Conservation (phyloP, 2,888 invertebrate species). For the Ecdyonurus torrentis region DNA sequence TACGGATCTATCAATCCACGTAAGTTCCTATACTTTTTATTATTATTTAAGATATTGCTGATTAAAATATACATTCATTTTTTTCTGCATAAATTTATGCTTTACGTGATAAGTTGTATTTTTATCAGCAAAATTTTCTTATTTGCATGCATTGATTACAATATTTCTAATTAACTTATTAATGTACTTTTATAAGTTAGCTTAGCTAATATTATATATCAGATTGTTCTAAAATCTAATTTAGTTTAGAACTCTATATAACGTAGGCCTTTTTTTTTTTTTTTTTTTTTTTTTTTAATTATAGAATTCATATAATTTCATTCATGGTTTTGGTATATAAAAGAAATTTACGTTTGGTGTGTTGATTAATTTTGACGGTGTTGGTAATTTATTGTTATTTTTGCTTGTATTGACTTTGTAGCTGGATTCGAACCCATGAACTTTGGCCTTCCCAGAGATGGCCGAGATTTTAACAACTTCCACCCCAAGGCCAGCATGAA, state of each 20-base stretch:
- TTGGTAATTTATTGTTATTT: background rate
- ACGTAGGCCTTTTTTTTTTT: too few relatives aligned
- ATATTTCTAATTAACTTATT: background rate
- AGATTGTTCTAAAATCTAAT: too few relatives aligned
- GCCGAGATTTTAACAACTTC: background rate
- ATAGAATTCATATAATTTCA: too few relatives aligned
- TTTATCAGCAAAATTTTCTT: too few relatives aligned
- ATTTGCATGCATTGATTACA: background rate
- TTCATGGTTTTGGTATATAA: too few relatives aligned
- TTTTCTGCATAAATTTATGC: background rate
- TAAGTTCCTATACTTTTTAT: constrained; percentile 36
- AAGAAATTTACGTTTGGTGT: background rate
- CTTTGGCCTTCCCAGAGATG: background rate
- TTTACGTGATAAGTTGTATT: background rate
- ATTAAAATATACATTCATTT: background rate
- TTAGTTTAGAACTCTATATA: too few relatives aligned
- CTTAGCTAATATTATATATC: too few relatives aligned
- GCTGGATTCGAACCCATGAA: constrained; percentile 3
- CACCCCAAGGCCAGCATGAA: constrained; percentile 3
- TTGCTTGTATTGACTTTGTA: background rate
- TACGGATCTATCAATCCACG: constrained; percentile 64
- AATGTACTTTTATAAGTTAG: too few relatives aligned
- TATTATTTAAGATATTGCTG: too few relatives aligned
- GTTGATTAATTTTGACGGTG: background rate
- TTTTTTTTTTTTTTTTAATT: too few relatives aligned